These are phyloP conservation scores for Bradypodion pumilum DNA, from an alignment of 2,797 vertebrate species.

Conservation along the genomic window DNA sequence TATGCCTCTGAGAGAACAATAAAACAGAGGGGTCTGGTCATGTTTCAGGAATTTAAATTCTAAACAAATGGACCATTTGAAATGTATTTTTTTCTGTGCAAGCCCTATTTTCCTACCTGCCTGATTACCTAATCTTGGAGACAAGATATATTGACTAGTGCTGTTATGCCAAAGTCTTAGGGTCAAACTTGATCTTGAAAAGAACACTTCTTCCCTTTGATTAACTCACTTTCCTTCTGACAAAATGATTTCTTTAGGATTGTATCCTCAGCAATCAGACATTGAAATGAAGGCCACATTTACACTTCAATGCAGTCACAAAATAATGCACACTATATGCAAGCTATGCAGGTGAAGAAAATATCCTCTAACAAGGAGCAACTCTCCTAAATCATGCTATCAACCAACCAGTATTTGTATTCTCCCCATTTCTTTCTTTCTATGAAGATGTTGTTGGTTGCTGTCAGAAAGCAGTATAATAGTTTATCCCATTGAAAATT, in stretches of 20 bases:
- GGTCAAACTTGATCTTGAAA: too few relatives aligned
- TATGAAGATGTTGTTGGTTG: background rate
- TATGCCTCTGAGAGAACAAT: conserved; percentile 34
- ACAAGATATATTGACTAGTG: background rate
- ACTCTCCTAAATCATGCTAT: too few relatives aligned
- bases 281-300: too few relatives aligned
- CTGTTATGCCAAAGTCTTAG: conserved; percentile 20
- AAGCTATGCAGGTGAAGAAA: too few relatives aligned
- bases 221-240: too few relatives aligned
- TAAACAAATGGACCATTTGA: conserved; percentile 15
- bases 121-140: background rate
- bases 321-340: too few relatives aligned
- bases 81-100: background rate
- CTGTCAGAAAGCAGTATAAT: background rate
- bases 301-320: too few relatives aligned
- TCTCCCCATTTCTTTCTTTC: background rate
- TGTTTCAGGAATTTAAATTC: conserved; percentile 1
- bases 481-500: accelerated
- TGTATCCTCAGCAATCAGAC: too few relatives aligned
- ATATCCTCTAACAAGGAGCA: too few relatives aligned
- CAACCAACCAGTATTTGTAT: background rate
- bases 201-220: too few relatives aligned
- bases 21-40: conserved; percentile 27
- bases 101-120: conserved; percentile 8
- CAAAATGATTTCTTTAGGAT: too few relatives aligned